A percentile compares a stretch with the other conserved stretches of the same genome.
These are phyloP conservation scores for Griposia aprilina DNA, from an alignment of 2,888 invertebrate species.

Conservation along the genomic window DNA sequence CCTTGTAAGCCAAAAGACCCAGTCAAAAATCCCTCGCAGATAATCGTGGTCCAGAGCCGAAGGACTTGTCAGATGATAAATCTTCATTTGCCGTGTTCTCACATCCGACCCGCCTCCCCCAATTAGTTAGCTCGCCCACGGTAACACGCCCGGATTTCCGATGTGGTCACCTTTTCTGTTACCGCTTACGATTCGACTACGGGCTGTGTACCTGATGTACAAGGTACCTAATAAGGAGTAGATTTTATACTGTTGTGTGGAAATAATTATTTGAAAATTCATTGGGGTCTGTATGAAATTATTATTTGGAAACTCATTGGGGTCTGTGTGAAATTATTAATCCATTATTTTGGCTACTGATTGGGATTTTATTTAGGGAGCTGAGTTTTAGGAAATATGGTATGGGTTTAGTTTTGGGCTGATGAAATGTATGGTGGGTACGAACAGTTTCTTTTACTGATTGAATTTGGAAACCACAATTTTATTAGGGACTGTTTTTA, in stretches of 20 bases:
- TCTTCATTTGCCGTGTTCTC: slow-evolving; percentile 89
- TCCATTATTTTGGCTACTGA: slow-evolving; percentile 5
- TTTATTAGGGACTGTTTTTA: not conserved
- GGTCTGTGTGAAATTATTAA: not conserved
- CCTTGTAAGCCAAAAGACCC: slow-evolving; percentile 6
- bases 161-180: slow-evolving; percentile 84
- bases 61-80: slow-evolving; percentile 86
- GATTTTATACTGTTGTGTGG: not conserved
- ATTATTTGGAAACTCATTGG: slow-evolving; percentile 1
- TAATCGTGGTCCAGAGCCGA: slow-evolving; percentile 68
- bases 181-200: slow-evolving; percentile 66
- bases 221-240: slow-evolving; percentile 37
- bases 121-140: slow-evolving; percentile 80
- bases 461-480: slow-evolving; percentile 19
- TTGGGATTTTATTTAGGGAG: slow-evolving; percentile 30
- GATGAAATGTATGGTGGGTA: not conserved
- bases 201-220: slow-evolving; percentile 61
- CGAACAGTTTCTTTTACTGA: slow-evolving; percentile 14
- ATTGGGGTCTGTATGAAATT: not conserved
- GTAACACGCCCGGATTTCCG: slow-evolving; percentile 81
- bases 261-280: slow-evolving; percentile 14
- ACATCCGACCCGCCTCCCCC: slow-evolving; percentile 87
- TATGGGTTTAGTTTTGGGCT: slow-evolving; percentile 28
- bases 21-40: slow-evolving; percentile 56
- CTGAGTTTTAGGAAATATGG: slow-evolving; percentile 22